Conservation (phyloP, 23 tunicate genomes). For the Botrylloides violaceus region DNA sequence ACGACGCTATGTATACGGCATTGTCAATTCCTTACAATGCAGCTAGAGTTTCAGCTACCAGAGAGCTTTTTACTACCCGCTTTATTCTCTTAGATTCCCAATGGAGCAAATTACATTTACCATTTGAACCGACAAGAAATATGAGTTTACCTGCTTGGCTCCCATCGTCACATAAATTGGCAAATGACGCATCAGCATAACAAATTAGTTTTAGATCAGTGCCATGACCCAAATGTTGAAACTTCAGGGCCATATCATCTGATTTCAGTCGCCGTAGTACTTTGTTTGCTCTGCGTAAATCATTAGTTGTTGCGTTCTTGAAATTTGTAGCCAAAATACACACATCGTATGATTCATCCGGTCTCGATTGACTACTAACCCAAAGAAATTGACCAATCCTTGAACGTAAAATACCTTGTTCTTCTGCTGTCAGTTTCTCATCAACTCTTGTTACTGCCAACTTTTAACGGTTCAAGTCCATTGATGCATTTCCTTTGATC, state of each 20-base stretch:
- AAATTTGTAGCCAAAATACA: slow-evolving; percentile 13
- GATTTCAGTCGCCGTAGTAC: slow-evolving; percentile 5
- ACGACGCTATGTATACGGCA: not conserved
- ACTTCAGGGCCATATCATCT: not conserved
- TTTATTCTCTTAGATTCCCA: slow-evolving; percentile 27
- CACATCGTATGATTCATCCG: slow-evolving; percentile 7
- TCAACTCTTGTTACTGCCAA: not conserved
- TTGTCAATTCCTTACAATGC: not conserved
- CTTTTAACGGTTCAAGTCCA: not conserved
- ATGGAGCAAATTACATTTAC: slow-evolving; percentile 6
- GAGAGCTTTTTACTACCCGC: slow-evolving; percentile 20
- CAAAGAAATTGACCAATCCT: slow-evolving; percentile 25
- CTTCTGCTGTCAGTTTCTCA: not conserved
- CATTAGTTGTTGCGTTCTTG: not conserved
- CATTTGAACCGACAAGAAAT: not conserved
- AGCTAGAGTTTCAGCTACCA: slow-evolving; percentile 26
- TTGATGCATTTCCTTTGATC: slow-evolving; percentile 1
- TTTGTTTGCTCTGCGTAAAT: slow-evolving; percentile 12
- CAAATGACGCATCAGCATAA: slow-evolving; percentile 24
- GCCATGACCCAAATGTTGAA: not conserved
- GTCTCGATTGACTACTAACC: slow-evolving; percentile 15
- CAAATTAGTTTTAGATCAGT: slow-evolving; percentile 3
- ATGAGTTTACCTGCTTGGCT: slow-evolving; percentile 24
- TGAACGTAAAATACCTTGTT: slow-evolving; percentile 2
- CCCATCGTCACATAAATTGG: slow-evolving; percentile 21